Conservation (phyloP, 2,888 invertebrate species). For the Sinotaia quadrata region DNA sequence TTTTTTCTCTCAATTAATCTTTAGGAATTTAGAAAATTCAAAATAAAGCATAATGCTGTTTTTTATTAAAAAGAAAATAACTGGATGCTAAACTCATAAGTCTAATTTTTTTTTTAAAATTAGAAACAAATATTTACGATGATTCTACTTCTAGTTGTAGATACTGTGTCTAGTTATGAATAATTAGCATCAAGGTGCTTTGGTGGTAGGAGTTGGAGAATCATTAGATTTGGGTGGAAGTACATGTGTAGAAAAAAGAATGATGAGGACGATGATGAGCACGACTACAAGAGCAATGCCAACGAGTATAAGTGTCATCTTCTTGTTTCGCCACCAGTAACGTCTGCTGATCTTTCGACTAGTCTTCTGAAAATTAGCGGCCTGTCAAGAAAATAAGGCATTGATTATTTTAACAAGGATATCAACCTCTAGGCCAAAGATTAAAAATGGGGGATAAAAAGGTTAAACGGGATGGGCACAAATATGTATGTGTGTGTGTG, state of each 20-base stretch:
- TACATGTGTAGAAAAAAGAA: conserved; percentile 66
- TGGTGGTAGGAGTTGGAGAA: neutral
- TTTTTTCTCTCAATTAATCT: no score
- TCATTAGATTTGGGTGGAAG: conserved; percentile 46
- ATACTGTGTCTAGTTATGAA: no score
- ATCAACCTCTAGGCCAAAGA: neutral
- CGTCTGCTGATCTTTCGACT: conserved; percentile 64
- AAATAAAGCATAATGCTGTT: no score
- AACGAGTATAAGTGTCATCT: conserved; percentile 69
- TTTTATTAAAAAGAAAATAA: no score
- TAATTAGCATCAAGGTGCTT: no score
- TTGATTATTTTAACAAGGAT: no score
- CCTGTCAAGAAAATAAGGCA: conserved; percentile 60
- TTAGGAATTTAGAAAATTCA: no score
- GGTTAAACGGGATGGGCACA: neutral
- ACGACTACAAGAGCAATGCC: conserved; percentile 61
- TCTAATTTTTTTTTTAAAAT: no score
- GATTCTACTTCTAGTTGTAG: no score
- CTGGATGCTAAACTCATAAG: no score
- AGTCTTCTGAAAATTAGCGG: conserved; percentile 66
- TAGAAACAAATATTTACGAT: no score
- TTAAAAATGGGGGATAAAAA: neutral
- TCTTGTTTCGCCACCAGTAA: conserved; percentile 71
- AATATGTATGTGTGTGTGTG: neutral
- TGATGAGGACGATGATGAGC: conserved; percentile 63